Evolutionary conservation across 2,113 vertebrate genomes (phyloP), one percentile per base, ranked within the genome.

Genomic region (Vidua macroura): DNA sequence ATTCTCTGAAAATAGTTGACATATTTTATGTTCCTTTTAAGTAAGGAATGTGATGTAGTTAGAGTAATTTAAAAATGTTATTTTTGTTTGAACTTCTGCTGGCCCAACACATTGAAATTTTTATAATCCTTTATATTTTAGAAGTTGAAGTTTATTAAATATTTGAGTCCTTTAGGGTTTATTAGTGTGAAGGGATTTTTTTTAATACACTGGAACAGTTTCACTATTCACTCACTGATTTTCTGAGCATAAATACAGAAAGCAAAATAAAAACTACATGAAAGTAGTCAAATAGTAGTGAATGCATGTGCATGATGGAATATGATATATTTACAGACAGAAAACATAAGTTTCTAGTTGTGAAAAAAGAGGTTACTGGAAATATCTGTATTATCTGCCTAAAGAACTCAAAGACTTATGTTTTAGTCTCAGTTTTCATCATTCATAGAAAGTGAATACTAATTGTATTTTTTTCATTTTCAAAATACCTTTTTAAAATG

Each of bases 51-150:
- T 49, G 7, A 15, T 55, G 60, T 58, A 58, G 28, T 75, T 78
- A n/a, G 25, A 79, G 16, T 86, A 59, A 62, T 60, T 81, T 52
- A 16, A 78, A 78, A 89, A 68, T 1, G 1, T 25, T 66, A 11
- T 77, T 93, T 95, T 88, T 88, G 15, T 81, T 84, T 76, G 25
- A 69, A 69, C 20, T 75, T 76, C 25, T 66, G 43, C 44, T 73
- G 49, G 24, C 53, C 63, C 46, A 68, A 24, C 33, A 79, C 58
- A 37, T 10, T 66, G 24, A 77, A 69, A 74, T 62, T 69, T 83
- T 90, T 35, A 7, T 30, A 74, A 28, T 56, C n/a, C 12, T 76
- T 76, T 80, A 2, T 55, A 31, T 80, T 86, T 93, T 89, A 70
- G 79, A 80, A 59, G 16, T 22, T 91, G 46, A 78, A 85, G 55